phyloP scores from a whole-genome alignment of 1,140 invertebrate species.

The Cardiocondyla obscurior region DNA sequence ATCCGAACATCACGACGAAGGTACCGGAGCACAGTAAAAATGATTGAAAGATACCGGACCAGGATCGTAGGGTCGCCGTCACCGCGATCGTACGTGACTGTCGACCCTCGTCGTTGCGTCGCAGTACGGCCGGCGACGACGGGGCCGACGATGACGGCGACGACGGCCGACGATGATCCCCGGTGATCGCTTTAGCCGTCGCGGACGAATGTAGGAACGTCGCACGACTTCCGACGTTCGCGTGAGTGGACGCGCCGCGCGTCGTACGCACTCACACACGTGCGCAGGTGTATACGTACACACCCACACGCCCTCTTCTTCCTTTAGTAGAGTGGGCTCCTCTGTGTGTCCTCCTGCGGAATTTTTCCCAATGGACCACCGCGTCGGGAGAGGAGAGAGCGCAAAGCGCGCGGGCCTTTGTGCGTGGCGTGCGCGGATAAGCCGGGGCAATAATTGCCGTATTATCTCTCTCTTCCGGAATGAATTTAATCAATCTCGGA shows the following conservation, averaged over 20 bases:
- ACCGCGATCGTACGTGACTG: no score
- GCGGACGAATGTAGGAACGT: neutral
- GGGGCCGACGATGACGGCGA: neutral
- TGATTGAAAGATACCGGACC: no score
- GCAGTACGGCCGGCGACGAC: slow-evolving; percentile 5
- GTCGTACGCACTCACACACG: neutral
- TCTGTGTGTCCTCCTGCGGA: neutral
- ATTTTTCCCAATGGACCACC: slow-evolving; percentile 19
- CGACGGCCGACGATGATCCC: neutral
- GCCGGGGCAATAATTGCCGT: slow-evolving; percentile 64
- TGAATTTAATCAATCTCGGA: slow-evolving; percentile 70
- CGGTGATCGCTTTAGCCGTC: neutral
- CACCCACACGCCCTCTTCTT: neutral
- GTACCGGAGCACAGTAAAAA: slow-evolving; percentile 63
- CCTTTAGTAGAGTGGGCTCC: neutral
- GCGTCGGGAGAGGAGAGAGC: neutral
- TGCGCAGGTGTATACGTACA: no score
- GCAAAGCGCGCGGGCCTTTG: slow-evolving; percentile 59
- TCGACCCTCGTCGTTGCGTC: neutral
- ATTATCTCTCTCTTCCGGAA: slow-evolving; percentile 72
- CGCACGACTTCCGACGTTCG: neutral
- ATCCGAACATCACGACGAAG: slow-evolving; percentile 76
- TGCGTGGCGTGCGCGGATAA: slow-evolving; percentile 15
- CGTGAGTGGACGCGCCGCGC: neutral
- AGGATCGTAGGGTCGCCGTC: neutral